Conservation (phyloP, 1,140 invertebrate genomes). For the Antheraea mylitta region DNA sequence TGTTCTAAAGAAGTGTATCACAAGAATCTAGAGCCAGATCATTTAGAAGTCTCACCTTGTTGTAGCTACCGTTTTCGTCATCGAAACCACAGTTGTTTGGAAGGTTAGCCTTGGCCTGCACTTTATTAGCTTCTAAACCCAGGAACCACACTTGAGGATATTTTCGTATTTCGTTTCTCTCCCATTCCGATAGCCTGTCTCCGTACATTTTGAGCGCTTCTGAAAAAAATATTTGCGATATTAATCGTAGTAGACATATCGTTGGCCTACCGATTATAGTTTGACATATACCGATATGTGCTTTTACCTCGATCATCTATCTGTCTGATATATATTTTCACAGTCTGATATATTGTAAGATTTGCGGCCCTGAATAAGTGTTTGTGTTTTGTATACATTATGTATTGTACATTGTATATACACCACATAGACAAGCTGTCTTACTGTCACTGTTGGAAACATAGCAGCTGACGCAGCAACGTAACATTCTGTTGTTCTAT, state of each 20-base stretch:
- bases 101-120: conserved; percentile 88
- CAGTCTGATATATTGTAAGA: too few species aligned
- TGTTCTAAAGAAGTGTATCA: too few species aligned
- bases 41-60: conserved; percentile 83
- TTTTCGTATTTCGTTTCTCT: conserved; percentile 90
- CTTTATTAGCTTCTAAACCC: conserved; percentile 90
- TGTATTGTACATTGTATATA: too few species aligned
- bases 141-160: conserved; percentile 95
- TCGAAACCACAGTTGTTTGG: conserved; percentile 92
- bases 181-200: conserved; percentile 90
- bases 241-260: background rate
- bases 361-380: too few species aligned
- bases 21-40: background rate
- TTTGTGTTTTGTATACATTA: too few species aligned
- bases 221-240: conserved; percentile 44
- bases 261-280: background rate
- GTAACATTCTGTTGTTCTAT: too few species aligned
- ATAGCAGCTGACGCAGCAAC: too few species aligned
- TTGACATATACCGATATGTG: too few species aligned
- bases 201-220: conserved; percentile 91
- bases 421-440: too few species aligned
- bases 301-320: too few species aligned
- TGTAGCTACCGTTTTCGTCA: conserved; percentile 95
- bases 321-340: too few species aligned
- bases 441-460: too few species aligned